phyloP scores from a whole-genome alignment of 2,888 invertebrate species.

The Terebella lapidaria region DNA sequence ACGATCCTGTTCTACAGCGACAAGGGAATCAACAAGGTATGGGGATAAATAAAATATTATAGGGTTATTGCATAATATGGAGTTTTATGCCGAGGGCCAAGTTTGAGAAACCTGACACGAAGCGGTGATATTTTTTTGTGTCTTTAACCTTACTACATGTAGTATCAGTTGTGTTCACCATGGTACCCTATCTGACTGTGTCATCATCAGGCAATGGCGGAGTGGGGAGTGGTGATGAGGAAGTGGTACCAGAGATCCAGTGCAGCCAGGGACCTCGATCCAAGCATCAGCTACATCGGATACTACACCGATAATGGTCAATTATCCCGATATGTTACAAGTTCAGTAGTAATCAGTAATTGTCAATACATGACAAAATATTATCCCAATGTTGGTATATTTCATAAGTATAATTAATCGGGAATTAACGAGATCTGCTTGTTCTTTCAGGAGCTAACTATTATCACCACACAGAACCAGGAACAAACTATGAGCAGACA shows the following conservation, averaged over 20 bases:
- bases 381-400: not conserved
- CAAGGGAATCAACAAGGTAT: conserved; percentile 17
- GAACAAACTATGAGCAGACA: conserved; percentile 19
- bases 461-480: conserved; percentile 16
- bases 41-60: not conserved
- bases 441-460: conserved; percentile 17
- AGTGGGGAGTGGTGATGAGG: conserved; percentile 16
- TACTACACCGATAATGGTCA: conserved; percentile 27
- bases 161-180: too few relatives aligned
- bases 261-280: conserved; percentile 13
- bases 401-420: not conserved
- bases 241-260: conserved; percentile 5
- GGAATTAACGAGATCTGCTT: not conserved
- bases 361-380: not conserved
- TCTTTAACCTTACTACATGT: too few relatives aligned
- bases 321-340: too few relatives aligned
- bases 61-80: too few relatives aligned
- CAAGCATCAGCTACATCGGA: conserved; percentile 22
- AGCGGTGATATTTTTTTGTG: too few relatives aligned
- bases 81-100: too few relatives aligned
- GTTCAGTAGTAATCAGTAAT: too few relatives aligned
- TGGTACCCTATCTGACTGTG: too few relatives aligned
- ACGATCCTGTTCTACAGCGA: conserved; percentile 13
- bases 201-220: conserved; percentile 17
- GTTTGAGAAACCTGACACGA: too few relatives aligned